phyloP scores from a whole-genome alignment of 1,140 invertebrate species.

The Neodiprion fabricii region DNA sequence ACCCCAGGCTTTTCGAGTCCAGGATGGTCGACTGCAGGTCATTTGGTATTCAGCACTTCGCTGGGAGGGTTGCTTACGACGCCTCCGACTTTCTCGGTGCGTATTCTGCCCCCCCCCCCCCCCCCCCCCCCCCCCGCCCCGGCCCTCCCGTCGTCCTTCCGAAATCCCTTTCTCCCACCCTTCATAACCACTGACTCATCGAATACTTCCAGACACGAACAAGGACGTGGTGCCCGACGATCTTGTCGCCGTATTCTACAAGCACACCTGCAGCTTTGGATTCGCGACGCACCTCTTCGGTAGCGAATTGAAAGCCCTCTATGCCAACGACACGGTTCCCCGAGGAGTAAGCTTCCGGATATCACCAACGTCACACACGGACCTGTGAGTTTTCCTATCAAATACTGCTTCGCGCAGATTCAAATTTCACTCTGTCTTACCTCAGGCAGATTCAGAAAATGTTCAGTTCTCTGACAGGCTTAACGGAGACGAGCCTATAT shows the following conservation, averaged over 20 bases:
- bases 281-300: conserved; percentile 95
- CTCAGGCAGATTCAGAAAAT: neutral
- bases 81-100: conserved; percentile 82
- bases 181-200: neutral
- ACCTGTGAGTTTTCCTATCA: conserved; percentile 66
- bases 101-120: conserved; percentile 6
- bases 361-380: conserved; percentile 88
- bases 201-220: conserved; percentile 75
- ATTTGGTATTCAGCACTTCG: conserved; percentile 92
- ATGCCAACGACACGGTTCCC: conserved; percentile 81
- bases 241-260: conserved; percentile 90
- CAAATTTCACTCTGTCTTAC: conserved; percentile 16
- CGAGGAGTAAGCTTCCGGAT: conserved; percentile 86
- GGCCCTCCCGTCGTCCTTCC: neutral
- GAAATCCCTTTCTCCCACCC: neutral
- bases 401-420: conserved; percentile 21
- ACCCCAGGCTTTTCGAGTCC: conserved; percentile 76
- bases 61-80: conserved; percentile 88
- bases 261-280: conserved; percentile 91
- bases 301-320: conserved; percentile 87
- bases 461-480: conserved; percentile 58
- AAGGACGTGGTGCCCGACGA: conserved; percentile 92
- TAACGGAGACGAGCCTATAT: conserved; percentile 87
- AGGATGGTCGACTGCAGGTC: conserved; percentile 79
- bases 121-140: no score